phyloP scores from a whole-genome alignment of 2,888 invertebrate genomes.

The Apodemia hepburni region DNA sequence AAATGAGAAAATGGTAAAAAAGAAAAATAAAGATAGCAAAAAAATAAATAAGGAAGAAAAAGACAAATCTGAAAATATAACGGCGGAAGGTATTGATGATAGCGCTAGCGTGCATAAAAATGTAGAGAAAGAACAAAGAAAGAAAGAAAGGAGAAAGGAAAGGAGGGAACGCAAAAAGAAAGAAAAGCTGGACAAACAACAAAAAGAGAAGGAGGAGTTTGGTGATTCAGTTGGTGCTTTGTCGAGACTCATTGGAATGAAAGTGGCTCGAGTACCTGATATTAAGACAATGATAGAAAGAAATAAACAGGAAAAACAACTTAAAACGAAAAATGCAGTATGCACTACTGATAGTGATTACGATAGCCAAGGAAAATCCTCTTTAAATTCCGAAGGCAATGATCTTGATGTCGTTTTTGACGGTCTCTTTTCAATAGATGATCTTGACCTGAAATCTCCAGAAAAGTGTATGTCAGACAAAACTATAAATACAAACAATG shows the following conservation, averaged over 20 bases:
- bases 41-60: constrained; percentile 38
- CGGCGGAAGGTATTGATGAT: constrained; percentile 29
- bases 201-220: constrained; percentile 17
- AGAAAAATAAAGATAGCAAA: constrained; percentile 45
- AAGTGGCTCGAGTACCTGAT: constrained; percentile 39
- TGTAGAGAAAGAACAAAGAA: constrained; percentile 30
- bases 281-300: constrained; percentile 24
- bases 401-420: constrained; percentile 50
- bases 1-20: constrained; percentile 43
- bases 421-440: constrained; percentile 58
- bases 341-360: constrained; percentile 47
- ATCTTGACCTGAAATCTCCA: constrained; percentile 49
- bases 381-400: constrained; percentile 43
- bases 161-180: constrained; percentile 37
- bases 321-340: constrained; percentile 24
- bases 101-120: constrained; percentile 25
- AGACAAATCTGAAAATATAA: constrained; percentile 27
- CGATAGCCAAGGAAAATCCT: constrained; percentile 54
- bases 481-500: constrained; percentile 16
- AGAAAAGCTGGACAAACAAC: constrained; percentile 26
- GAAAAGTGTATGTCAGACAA: constrained; percentile 34
- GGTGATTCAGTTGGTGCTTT: constrained; percentile 37
- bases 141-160: constrained; percentile 36
- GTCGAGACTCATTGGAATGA: constrained; percentile 54
- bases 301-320: constrained; percentile 25